Base-by-base conservation (phyloP, 2,888 invertebrate genomes). In the Dasysyrphus albostriatus region DNA sequence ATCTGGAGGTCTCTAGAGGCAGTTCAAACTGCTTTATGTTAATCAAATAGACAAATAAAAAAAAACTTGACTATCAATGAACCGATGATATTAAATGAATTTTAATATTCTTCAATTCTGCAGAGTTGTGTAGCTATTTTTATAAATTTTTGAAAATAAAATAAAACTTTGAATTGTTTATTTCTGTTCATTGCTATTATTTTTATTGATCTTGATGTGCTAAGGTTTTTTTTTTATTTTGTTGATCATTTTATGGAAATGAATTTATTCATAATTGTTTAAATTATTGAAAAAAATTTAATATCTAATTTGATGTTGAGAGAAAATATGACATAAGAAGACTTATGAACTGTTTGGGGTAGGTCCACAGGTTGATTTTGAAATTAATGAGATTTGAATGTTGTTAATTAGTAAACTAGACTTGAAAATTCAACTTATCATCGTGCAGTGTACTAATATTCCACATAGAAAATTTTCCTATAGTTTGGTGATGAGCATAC, bases 21-120 rank as follows among this genome's bases (percentile, higher is more conserved):
- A 67, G 49, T 67, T 67, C 3, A 19, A 67, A 49, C 65, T 67
- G 65, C 65, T 49, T 67, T 67, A 67, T 67, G 65, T 34, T 44
- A 63, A 44, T 42, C 6, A 19, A 59, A 29, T 4, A 42, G 14
- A 44, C 10, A 54, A 63, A 14, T n/a, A 63, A 67, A 65, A 47
- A 12, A 19, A 34, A 37, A 49, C 49, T 67, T 67, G 34, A 67
- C 16, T 67, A 34, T 67, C 65, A 65, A 65, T 67, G 65, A 67
- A 49, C 65, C 34, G 29, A 19, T 47, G 12, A 37, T 32, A 65
- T 16, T 47, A 47, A 1, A 65, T 19, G 47, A 34, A 34, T 34
- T 12, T 49, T 61, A 61, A 47, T 47, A 34, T 34, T 32, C 4
- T 32, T 54, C 51, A 29, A 0, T 59, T 65, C 44, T 63, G 63